Evolutionary conservation across 2,888 invertebrate genomes (phyloP), one percentile per base, ranked within the genome.

Genomic region (Venusia cambrica): DNA sequence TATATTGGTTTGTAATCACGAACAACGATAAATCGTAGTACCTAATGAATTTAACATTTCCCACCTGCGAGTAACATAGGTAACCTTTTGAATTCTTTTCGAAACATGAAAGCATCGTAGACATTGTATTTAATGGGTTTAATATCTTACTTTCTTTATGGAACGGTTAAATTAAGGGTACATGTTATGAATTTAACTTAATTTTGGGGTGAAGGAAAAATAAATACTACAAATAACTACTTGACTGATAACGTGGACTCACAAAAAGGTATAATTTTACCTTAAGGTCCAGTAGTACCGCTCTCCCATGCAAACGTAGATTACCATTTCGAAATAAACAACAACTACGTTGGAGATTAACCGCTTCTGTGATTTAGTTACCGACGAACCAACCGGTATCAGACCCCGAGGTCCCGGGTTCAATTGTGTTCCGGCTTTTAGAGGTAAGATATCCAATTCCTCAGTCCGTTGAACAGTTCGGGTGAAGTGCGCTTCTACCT

Each of bases 1-100:
- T 51, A 65, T 67, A 65, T 62, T 66, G 59, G 68, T 66, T 70
- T 67, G 63, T 62, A 64, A 60, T 54, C 60, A 57, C 51, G 54
- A 51, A 55, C 58, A 50, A 61, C 55, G 55, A 72, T 73, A 68
- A 66, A 68, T 69, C 46, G 47, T 40, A n/a, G n/a, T n/a, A n/a
- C 36, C 45, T 48, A 48, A 49, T 55, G 54, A 47, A 52, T 48
- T 47, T 45, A 48, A 34, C 31, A 17, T 39, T 43, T 46, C 45
- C 38, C 46, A 46, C 41, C 38, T 41, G 16, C 21, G 17, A 45
- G 26, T 35, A 44, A 35, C n/a, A 35, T 22, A 34, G 38, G 31
- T 41, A 28, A 37, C 31, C 37, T 35, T 43, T 47, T 45, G 31
- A 47, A 45, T 50, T 40, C 22, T 30, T 43, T 43, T 46, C 44